A percentile compares a stretch with the other conserved stretches of the same genome.
phyloP scores from a whole-genome alignment of 30 jellyfish, hydroid and myxozoan species.

The Aurelia aurita region DNA sequence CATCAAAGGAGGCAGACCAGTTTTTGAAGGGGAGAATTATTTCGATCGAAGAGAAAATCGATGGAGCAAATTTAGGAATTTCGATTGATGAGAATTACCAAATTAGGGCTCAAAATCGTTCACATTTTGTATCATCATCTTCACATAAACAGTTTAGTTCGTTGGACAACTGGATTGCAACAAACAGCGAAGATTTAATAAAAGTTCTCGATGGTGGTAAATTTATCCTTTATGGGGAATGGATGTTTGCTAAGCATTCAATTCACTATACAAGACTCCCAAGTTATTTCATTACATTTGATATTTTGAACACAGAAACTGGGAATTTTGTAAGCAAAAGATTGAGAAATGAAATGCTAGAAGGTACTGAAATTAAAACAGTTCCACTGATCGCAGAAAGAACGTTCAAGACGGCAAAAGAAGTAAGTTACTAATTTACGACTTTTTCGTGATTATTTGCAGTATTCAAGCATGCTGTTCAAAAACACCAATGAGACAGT shows the following conservation, averaged over 20 bases:
- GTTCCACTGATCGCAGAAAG: constrained; percentile 74
- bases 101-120: constrained; percentile 79
- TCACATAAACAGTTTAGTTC: constrained; percentile 85
- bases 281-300: constrained; percentile 84
- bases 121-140: constrained; percentile 74
- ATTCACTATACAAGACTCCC: constrained; percentile 74
- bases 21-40: constrained; percentile 55
- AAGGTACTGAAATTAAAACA: constrained; percentile 49
- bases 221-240: constrained; percentile 84
- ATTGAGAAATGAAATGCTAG: constrained; percentile 55
- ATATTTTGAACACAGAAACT: constrained; percentile 54
- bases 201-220: constrained; percentile 53
- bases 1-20: constrained; percentile 65
- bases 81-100: constrained; percentile 53
- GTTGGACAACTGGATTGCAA: constrained; percentile 77
- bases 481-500: too few relatives aligned
- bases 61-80: constrained; percentile 94
- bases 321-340: constrained; percentile 42
- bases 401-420: constrained; percentile 26
- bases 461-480: too few relatives aligned
- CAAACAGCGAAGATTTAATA: constrained; percentile 30
- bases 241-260: constrained; percentile 93
- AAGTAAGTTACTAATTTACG: constrained; percentile 32
- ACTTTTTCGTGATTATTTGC: background rate
- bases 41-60: constrained; percentile 87